Base-by-base conservation (phyloP, 2,888 invertebrate species). In the Dorcus hopei region DNA sequence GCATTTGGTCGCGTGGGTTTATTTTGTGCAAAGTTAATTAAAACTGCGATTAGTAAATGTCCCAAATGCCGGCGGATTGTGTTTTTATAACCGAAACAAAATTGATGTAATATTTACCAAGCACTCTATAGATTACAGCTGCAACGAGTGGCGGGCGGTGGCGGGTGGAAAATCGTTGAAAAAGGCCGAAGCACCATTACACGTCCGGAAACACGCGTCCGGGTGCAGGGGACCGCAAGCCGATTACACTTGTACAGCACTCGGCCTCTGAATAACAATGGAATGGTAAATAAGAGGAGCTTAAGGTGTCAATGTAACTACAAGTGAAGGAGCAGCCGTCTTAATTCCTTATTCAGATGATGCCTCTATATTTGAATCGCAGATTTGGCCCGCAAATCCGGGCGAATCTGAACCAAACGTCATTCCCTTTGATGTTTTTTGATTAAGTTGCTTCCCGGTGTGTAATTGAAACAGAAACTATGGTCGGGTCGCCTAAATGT, bases 381-480 rank as follows among this genome's bases (percentile, higher is more conserved):
- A 72, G 72, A 72, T 72, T 69, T 65, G 67, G 65, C 64, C 67
- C 64, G 58, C 66, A 65, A 69, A 69, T 67, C 67, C 56, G 64
- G 60, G 64, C 51, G 62, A 57, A 63, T 56, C 62, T 66, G 61
- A 63, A 69, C 70, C 70, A 71, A 72, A 73, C 70, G 72, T 70
- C 72, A 70, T 69, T 70, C 70, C 68, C 72, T 74, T 74, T 74
- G 74, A 74, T 74, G 73, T 74, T 75, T 75, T 75, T 74, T 73
- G 74, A 75, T 74, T 73, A 74, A 75, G 72, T 70, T 68, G 71
- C 69, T 70, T 65, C 69, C 65, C 69, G 65, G 65, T 67, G 70
- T 72, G 73, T 75, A 75, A 75, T 75, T 75, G 74, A 75, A 74
- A 74, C 72, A 68, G 72, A 70, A 73, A 72, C 73, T 73, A 72